Percentiles rank a stretch among this genome's conserved stretches.
Conservation (phyloP, 2,888 invertebrate species). For the Thera obeliscata region DNA sequence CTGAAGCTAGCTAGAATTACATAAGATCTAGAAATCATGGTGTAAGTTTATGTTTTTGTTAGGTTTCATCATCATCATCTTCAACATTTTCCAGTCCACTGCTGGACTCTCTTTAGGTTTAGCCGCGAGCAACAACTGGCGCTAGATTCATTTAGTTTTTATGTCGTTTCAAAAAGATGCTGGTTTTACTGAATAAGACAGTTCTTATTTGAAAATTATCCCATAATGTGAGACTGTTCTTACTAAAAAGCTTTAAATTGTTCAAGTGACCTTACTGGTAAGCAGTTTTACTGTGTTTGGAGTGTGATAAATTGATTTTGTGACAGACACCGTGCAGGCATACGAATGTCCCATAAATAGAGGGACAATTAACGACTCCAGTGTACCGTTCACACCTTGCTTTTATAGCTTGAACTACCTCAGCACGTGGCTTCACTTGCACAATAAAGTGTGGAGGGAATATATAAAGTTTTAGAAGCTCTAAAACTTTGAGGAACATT, state of each 20-base stretch:
- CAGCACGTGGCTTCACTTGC: constrained; percentile 1
- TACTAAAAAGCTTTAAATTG: not conserved
- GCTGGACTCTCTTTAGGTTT: too few relatives aligned
- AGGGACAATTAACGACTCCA: constrained; percentile 60
- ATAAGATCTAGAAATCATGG: not conserved
- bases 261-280: constrained; percentile 1
- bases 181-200: too few relatives aligned
- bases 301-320: constrained; percentile 74
- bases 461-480: not conserved
- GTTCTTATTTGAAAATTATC: too few relatives aligned
- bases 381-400: constrained; percentile 54
- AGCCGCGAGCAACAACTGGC: too few relatives aligned
- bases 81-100: too few relatives aligned
- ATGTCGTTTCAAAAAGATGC: too few relatives aligned
- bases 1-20: too few relatives aligned
- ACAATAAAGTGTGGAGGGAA: too few relatives aligned
- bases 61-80: too few relatives aligned
- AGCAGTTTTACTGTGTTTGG: constrained; percentile 38
- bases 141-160: too few relatives aligned
- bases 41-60: not conserved
- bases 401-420: constrained; percentile 44
- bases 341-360: constrained; percentile 66
- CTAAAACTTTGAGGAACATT: not conserved
- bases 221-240: not conserved
- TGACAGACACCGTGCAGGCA: constrained; percentile 66